Evolutionary conservation across 2,113 vertebrate species (phyloP).

Genomic region (Willisornis vidua): DNA sequence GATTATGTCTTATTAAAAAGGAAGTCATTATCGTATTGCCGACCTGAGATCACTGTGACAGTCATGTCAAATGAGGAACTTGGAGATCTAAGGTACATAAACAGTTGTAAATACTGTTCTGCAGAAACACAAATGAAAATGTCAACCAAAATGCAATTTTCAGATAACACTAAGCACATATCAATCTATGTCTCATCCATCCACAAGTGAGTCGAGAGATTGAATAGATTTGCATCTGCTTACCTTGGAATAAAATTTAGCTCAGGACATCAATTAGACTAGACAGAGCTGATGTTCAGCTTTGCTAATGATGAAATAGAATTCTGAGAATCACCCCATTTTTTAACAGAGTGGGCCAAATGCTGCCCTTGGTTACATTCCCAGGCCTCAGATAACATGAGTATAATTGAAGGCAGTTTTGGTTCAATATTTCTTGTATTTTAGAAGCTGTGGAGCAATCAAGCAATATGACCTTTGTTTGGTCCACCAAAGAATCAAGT

Average conservation of each 20-base stretch:
- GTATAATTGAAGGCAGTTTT: constrained; percentile 40
- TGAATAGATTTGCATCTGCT: neutral
- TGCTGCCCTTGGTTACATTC: neutral
- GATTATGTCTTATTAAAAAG: neutral
- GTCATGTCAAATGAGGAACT: neutral
- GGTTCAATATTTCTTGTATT: constrained; percentile 72
- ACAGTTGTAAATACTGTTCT: neutral
- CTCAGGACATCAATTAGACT: neutral
- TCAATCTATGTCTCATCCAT: neutral
- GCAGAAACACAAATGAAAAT: neutral
- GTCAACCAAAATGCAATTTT: neutral
- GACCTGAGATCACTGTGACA: neutral
- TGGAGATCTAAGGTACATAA: neutral
- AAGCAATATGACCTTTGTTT: constrained; percentile 87
- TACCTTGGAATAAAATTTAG: neutral
- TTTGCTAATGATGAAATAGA: neutral
- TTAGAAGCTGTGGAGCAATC: constrained; percentile 78
- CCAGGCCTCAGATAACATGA: constrained; percentile 16
- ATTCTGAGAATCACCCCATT: neutral
- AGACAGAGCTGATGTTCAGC: neutral
- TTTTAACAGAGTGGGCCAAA: constrained; percentile 41
- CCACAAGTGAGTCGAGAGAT: neutral
- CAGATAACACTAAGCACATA: neutral
- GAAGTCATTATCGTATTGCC: neutral
- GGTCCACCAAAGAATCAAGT: constrained; percentile 84